Conservation (phyloP, 2,113 vertebrate species). For the Ceuthmochares aereus region DNA sequence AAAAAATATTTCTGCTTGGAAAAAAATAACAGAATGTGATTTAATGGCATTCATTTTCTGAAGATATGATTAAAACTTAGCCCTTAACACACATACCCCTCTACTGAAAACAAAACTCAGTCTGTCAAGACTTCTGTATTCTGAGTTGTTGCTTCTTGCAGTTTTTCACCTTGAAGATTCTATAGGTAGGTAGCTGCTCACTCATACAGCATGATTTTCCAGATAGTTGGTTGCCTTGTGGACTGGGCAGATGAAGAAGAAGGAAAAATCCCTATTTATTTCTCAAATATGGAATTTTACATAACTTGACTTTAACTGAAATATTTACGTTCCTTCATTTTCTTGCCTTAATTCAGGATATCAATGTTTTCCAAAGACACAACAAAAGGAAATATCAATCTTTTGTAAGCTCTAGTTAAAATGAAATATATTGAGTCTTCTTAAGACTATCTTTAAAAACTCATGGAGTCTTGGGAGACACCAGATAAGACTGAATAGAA, state of each 20-base stretch:
- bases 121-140: not conserved
- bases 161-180: not conserved
- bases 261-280: not conserved
- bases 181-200: not conserved
- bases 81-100: not conserved
- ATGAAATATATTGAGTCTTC: not conserved
- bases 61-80: not conserved
- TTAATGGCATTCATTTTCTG: not conserved
- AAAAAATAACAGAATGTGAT: not conserved
- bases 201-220: not conserved
- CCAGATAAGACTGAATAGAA: not conserved
- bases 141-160: not conserved
- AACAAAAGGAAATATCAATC: not conserved
- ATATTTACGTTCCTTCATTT: not conserved
- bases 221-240: not conserved
- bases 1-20: accelerated
- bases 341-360: not conserved
- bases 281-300: not conserved
- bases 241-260: not conserved
- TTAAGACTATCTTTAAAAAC: not conserved
- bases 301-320: not conserved
- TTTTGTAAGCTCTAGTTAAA: not conserved
- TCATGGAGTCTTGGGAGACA: not conserved
- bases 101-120: not conserved
- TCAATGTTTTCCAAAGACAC: not conserved